Evolutionary conservation across 35 echinoderm and acorn worm genomes (phyloP).

Genomic region (Lytechinus variegatus): DNA sequence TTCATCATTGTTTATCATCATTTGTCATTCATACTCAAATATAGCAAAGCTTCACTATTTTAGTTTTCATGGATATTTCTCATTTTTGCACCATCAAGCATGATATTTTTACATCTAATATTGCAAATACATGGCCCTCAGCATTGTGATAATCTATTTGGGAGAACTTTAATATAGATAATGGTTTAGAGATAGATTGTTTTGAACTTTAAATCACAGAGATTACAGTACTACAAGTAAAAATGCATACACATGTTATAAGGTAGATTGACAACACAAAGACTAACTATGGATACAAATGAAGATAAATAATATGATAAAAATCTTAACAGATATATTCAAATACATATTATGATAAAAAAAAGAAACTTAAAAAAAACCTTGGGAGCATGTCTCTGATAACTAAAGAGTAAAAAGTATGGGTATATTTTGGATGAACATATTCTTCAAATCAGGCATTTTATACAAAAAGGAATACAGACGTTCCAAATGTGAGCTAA

Average conservation of each 20-base stretch:
- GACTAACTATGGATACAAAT: constrained; percentile 3
- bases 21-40: too few species aligned
- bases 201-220: neutral
- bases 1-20: too few species aligned
- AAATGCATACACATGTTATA: constrained; percentile 12
- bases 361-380: neutral
- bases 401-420: constrained; percentile 4
- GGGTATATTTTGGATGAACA: constrained; percentile 25
- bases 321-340: neutral
- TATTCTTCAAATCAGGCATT: constrained; percentile 29
- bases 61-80: too few species aligned
- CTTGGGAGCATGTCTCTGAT: neutral
- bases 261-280: neutral
- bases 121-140: neutral
- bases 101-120: neutral
- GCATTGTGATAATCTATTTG: neutral
- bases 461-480: constrained; percentile 46
- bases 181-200: neutral
- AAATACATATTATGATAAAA: neutral
- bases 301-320: constrained; percentile 7
- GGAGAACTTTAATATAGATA: neutral
- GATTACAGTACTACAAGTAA: constrained; percentile 2
- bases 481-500: neutral
- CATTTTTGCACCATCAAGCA: too few species aligned
- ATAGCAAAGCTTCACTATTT: too few species aligned